phyloP scores from a whole-genome alignment of 2,797 vertebrate genomes.

The Chelon auratus region DNA sequence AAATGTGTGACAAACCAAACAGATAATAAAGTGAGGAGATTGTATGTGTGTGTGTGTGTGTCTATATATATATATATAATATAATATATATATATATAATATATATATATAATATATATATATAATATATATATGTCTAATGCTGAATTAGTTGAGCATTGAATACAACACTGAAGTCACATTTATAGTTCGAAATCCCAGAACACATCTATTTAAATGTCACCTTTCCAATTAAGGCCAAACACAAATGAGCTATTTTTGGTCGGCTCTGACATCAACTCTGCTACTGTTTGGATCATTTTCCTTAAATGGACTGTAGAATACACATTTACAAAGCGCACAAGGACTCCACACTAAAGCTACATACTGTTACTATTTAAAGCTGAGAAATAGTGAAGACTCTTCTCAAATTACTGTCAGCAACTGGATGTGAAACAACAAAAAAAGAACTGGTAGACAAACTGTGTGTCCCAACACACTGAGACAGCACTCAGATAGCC shows the following conservation, averaged over 20 bases:
- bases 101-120: too few relatives aligned
- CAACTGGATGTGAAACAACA: background rate
- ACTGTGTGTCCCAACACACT: background rate
- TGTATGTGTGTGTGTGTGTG: background rate
- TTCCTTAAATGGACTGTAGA: slow-evolving; percentile 37
- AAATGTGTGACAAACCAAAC: background rate
- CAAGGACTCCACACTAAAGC: background rate
- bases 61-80: too few relatives aligned
- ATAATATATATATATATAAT: too few relatives aligned
- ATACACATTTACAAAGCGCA: background rate
- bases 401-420: background rate
- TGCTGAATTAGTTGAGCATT: background rate
- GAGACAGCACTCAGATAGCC: background rate
- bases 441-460: background rate
- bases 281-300: slow-evolving; percentile 45
- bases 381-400: background rate
- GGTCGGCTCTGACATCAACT: slow-evolving; percentile 22
- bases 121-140: background rate
- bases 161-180: too few relatives aligned
- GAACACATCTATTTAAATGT: slow-evolving; percentile 2
- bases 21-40: background rate
- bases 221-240: slow-evolving; percentile 22
- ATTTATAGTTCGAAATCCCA: too few relatives aligned
- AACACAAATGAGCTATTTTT: slow-evolving; percentile 38
- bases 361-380: background rate